Evolutionary conservation across 2,797 vertebrate species (phyloP).

Genomic region (Amblyopsis hoosieri): DNA sequence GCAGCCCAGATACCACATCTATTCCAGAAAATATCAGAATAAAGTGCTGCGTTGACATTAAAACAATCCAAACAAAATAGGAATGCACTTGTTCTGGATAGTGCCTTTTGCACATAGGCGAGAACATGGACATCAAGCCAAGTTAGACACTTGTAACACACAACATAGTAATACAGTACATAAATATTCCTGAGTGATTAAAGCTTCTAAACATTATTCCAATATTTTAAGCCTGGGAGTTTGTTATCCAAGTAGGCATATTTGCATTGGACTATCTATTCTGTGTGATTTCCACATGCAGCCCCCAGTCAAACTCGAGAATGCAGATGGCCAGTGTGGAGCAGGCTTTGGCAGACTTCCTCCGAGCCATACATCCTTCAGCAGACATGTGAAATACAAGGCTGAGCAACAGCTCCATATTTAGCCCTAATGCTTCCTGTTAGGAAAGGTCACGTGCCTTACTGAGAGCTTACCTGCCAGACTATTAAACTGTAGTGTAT

Average conservation of each 20-base stretch:
- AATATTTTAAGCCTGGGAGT: conserved; percentile 3
- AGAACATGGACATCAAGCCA: conserved; percentile 18
- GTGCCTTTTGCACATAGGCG: conserved; percentile 24
- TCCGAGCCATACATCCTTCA: conserved; percentile 41
- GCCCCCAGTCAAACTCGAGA: conserved; percentile 7
- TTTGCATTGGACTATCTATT: not conserved
- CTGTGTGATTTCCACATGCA: not conserved
- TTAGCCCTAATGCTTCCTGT: conserved; percentile 7
- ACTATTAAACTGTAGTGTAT: not conserved
- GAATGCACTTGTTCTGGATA: conserved; percentile 23
- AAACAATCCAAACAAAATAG: conserved; percentile 42
- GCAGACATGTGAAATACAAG: conserved; percentile 57
- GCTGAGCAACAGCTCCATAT: conserved; percentile 34
- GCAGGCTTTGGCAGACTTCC: conserved; percentile 12
- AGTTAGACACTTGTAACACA: conserved; percentile 20
- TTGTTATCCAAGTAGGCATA: not conserved
- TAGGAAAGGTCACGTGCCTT: conserved; percentile 7
- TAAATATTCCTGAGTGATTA: not conserved
- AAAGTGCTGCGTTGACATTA: conserved; percentile 32
- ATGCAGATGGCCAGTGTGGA: conserved; percentile 23
- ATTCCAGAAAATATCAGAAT: conserved; percentile 37
- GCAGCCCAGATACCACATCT: conserved; percentile 12
- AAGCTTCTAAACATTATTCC: conserved; percentile 23
- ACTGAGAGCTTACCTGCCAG: conserved; percentile 16
- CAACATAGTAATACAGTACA: conserved; percentile 17